These are phyloP conservation scores for Corythornis vintsioides DNA, from an alignment of 2,113 vertebrate species.

Conservation along the genomic window DNA sequence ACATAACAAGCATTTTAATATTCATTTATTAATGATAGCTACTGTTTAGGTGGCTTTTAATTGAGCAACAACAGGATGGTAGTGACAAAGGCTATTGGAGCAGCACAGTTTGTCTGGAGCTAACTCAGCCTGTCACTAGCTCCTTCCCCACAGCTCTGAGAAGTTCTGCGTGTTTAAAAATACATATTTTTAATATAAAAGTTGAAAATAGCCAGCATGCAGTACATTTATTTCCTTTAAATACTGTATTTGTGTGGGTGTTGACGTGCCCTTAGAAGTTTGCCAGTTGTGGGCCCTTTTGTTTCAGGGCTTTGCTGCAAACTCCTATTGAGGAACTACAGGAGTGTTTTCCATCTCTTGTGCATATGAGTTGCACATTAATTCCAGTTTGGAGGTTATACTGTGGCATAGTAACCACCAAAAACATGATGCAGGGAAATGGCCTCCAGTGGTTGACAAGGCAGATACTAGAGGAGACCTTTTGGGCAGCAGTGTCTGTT, in stretches of 20 bases:
- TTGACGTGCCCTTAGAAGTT: neutral
- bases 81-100: constrained; percentile 58
- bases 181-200: neutral
- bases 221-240: neutral
- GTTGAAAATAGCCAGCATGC: neutral
- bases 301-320: neutral
- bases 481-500: neutral
- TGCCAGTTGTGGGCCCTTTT: neutral
- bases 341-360: neutral
- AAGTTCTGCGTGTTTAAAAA: neutral
- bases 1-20: constrained; percentile 67
- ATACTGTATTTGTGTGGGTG: neutral
- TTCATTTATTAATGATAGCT: constrained; percentile 73
- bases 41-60: constrained; percentile 57
- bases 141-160: neutral
- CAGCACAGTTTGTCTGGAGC: neutral
- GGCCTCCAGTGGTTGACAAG: neutral
- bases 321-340: neutral
- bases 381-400: neutral
- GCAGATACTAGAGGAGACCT: neutral
- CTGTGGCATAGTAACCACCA: neutral
- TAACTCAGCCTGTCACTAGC: constrained; percentile 51
- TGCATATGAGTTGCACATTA: neutral
- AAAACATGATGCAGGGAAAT: neutral
- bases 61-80: constrained; percentile 28